Conservation (phyloP, 2,888 invertebrate genomes). For the Lochmaea crataegi region DNA sequence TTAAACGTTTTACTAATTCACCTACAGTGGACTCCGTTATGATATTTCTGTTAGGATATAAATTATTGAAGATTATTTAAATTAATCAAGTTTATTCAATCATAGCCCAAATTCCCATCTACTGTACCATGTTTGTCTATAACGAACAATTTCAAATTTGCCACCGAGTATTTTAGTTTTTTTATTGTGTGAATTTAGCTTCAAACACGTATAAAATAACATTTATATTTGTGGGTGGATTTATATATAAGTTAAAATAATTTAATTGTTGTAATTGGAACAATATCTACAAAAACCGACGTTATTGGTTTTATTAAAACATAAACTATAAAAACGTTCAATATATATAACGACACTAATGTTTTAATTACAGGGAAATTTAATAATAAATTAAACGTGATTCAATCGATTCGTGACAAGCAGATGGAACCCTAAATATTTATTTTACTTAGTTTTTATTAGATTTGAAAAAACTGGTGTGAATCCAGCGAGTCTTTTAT, state of each 20-base stretch:
- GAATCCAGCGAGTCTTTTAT: background rate
- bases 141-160: too few relatives aligned
- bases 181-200: background rate
- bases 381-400: slow-evolving; percentile 7
- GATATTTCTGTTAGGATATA: too few relatives aligned
- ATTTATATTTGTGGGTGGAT: background rate
- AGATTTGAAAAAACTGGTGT: background rate
- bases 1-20: too few relatives aligned
- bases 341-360: background rate
- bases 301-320: background rate
- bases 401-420: background rate
- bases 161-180: background rate
- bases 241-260: background rate
- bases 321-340: background rate
- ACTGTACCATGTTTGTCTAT: too few relatives aligned
- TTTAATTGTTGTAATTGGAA: background rate
- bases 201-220: background rate
- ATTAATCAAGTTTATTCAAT: too few relatives aligned
- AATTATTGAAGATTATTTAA: too few relatives aligned
- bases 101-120: too few relatives aligned
- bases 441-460: background rate
- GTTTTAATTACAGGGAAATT: background rate
- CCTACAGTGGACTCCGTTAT: too few relatives aligned
- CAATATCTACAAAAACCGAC: background rate
- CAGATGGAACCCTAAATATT: background rate